A percentile compares a stretch with the other conserved stretches of the same genome.
Conservation (phyloP, 2,797 vertebrate species). For the Mus minutoides region DNA sequence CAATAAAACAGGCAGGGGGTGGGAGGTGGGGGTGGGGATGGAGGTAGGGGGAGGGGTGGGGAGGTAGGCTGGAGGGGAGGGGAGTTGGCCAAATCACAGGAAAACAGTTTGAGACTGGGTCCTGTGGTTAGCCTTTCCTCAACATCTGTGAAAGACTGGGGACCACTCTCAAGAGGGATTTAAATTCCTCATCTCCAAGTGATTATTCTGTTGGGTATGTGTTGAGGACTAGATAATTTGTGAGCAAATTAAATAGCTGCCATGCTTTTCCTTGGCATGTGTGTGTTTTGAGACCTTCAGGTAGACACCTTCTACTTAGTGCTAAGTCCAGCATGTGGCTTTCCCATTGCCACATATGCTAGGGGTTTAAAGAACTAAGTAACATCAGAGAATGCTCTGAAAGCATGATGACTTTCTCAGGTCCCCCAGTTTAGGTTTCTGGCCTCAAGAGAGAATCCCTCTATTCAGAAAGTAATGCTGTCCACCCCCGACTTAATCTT, state of each 20-base stretch:
- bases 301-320: neutral
- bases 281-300: conserved; percentile 34
- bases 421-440: neutral
- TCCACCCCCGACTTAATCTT: neutral
- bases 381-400: conserved; percentile 3
- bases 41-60: too few relatives aligned
- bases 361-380: neutral
- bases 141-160: neutral
- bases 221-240: conserved; percentile 32
- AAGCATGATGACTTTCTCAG: neutral
- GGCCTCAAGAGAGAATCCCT: conserved; percentile 13
- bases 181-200: conserved; percentile 15
- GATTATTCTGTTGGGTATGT: conserved; percentile 16
- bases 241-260: conserved; percentile 2
- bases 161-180: neutral
- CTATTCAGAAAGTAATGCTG: neutral
- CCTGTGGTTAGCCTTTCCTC: neutral
- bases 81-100: neutral
- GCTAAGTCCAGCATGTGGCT: conserved; percentile 15
- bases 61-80: too few relatives aligned
- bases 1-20: neutral
- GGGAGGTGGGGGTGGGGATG: too few relatives aligned
- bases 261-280: neutral
- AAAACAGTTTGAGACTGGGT: neutral
- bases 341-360: conserved; percentile 6